Evolutionary conservation across 1,140 invertebrate species (phyloP).

Genomic region (Akabosia matsudoensis): DNA sequence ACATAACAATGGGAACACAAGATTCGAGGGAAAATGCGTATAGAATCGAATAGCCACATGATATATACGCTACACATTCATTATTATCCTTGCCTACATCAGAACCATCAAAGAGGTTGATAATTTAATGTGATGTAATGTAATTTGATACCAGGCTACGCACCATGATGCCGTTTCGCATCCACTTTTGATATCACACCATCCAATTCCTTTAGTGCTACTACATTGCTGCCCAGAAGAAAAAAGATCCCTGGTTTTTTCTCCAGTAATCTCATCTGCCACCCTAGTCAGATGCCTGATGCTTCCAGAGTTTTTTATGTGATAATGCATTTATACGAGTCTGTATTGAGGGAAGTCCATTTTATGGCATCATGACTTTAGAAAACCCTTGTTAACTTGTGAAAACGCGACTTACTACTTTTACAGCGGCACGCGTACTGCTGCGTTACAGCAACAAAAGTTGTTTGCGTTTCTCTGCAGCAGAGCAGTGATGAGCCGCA

Average conservation of each 20-base stretch:
- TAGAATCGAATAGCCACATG: background rate
- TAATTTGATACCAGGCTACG: slow-evolving; percentile 28
- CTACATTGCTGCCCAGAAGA: background rate
- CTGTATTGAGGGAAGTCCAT: slow-evolving; percentile 18
- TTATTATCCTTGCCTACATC: no score
- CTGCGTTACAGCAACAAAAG: background rate
- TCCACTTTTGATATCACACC: background rate
- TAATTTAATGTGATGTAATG: slow-evolving; percentile 38
- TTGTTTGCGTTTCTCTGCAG: background rate
- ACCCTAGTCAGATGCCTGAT: background rate
- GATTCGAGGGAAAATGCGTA: background rate
- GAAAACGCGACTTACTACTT: background rate
- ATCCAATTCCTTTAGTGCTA: no score
- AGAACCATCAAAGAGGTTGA: background rate
- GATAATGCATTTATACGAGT: slow-evolving; percentile 18
- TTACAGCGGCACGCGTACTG: background rate
- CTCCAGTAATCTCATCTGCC: slow-evolving; percentile 5
- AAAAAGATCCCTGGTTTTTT: background rate
- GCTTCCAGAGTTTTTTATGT: background rate
- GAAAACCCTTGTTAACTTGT: slow-evolving; percentile 6
- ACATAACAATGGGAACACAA: background rate
- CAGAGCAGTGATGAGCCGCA: background rate
- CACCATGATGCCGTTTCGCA: slow-evolving; percentile 18
- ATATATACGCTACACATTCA: no score
- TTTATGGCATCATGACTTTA: background rate